phyloP scores from a whole-genome alignment of 1,140 invertebrate genomes.

The Drosophila lowei region DNA sequence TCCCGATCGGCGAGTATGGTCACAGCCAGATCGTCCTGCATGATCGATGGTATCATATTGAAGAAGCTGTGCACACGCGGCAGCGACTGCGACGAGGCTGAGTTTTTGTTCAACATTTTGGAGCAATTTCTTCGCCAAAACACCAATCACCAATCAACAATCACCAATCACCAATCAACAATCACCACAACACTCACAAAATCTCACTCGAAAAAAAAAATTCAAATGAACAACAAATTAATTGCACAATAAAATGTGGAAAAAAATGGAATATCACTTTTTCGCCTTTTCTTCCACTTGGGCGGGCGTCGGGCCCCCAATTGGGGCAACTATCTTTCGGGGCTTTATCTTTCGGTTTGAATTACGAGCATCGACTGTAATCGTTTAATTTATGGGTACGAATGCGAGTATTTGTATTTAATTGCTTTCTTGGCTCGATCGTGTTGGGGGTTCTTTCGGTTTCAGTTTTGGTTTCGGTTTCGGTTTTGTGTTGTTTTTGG shows the following conservation, averaged over 20 bases:
- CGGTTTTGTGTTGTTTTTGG: neutral
- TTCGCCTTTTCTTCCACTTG: neutral
- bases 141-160: neutral
- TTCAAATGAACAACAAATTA: neutral
- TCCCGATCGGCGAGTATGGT: constrained; percentile 74
- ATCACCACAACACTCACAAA: constrained; percentile 6
- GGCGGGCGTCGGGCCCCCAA: too few relatives aligned
- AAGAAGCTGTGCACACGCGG: constrained; percentile 81
- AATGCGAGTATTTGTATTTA: neutral
- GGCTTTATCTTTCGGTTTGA: too few relatives aligned
- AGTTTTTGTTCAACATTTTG: constrained; percentile 78
- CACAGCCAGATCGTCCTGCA: constrained; percentile 78
- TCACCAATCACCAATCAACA: neutral
- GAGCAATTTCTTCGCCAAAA: too few relatives aligned
- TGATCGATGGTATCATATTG: constrained; percentile 80
- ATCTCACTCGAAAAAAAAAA: neutral
- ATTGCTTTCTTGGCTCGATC: too few relatives aligned
- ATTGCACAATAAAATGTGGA: constrained; percentile 7
- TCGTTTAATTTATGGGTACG: too few relatives aligned
- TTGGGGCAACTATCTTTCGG: too few relatives aligned
- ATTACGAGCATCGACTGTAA: too few relatives aligned
- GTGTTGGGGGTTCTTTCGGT: too few relatives aligned
- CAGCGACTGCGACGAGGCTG: constrained; percentile 74
- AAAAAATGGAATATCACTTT: neutral
- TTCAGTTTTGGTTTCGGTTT: neutral